Evolutionary conservation across 2,888 invertebrate genomes (phyloP).

Genomic region (Noctua pronuba): DNA sequence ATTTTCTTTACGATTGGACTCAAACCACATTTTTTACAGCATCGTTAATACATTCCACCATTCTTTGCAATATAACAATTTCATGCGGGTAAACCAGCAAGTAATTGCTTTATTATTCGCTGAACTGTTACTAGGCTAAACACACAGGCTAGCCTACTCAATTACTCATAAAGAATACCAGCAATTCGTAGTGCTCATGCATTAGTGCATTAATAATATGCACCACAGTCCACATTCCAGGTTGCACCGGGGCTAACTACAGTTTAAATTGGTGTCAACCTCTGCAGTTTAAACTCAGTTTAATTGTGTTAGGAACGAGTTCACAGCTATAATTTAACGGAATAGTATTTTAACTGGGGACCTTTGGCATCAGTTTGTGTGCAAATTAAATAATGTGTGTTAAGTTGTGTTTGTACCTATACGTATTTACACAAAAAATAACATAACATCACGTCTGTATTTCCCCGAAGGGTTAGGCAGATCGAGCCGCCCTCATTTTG

Average conservation of each 20-base stretch:
- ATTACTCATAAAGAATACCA: conserved; percentile 51
- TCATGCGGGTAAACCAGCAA: neutral
- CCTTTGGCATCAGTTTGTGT: neutral
- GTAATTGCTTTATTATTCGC: conserved; percentile 36
- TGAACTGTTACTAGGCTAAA: conserved; percentile 24
- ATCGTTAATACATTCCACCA: neutral
- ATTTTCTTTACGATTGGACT: neutral
- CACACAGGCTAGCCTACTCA: conserved; percentile 17
- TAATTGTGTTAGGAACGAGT: conserved; percentile 41
- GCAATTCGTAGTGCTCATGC: conserved; percentile 20
- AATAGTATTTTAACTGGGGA: conserved; percentile 15
- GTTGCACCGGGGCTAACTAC: conserved; percentile 30
- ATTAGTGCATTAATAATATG: conserved; percentile 40
- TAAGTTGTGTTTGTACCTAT: neutral
- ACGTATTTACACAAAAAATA: neutral
- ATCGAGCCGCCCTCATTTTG: neutral
- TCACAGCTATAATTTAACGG: conserved; percentile 22
- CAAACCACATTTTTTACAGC: neutral
- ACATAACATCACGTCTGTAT: neutral
- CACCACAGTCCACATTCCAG: conserved; percentile 8
- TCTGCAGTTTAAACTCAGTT: conserved; percentile 39
- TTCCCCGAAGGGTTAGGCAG: neutral
- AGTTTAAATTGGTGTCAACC: conserved; percentile 50
- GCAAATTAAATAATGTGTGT: neutral
- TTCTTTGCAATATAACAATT: neutral